Conservation (phyloP, 2,888 invertebrate species). For the Chrysina gloriosa region DNA sequence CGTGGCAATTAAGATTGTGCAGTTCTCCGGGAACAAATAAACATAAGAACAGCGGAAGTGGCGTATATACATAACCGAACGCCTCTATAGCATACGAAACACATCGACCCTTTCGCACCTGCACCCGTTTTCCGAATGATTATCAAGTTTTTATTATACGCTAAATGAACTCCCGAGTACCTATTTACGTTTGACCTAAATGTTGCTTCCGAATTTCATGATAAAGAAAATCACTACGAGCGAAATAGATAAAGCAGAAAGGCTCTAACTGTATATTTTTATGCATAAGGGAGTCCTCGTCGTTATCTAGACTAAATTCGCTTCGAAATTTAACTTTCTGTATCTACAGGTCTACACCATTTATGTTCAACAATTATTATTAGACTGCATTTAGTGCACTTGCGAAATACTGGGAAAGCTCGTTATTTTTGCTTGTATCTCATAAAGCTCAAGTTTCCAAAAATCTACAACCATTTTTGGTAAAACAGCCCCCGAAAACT, state of each 20-base stretch:
- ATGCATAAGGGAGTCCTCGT: slow-evolving; percentile 4
- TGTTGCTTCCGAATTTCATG: slow-evolving; percentile 19
- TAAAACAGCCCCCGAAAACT: too few relatives aligned
- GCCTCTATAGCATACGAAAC: slow-evolving; percentile 2
- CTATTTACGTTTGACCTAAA: slow-evolving; percentile 31
- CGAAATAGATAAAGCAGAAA: slow-evolving; percentile 24
- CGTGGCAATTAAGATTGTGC: slow-evolving; percentile 35
- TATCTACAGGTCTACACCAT: too few relatives aligned
- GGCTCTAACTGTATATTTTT: slow-evolving; percentile 17
- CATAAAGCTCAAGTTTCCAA: too few relatives aligned
- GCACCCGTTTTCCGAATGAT: slow-evolving; percentile 27
- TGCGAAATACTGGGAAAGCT: too few relatives aligned
- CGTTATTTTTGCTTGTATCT: too few relatives aligned
- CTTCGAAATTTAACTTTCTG: neutral
- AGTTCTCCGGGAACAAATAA: slow-evolving; percentile 22
- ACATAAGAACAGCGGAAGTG: slow-evolving; percentile 30
- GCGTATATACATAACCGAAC: slow-evolving; percentile 34
- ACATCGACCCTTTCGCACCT: neutral
- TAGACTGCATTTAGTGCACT: too few relatives aligned
- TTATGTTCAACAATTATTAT: too few relatives aligned
- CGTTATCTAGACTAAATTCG: slow-evolving; percentile 12
- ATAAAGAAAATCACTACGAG: slow-evolving; percentile 25
- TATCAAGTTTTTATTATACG: slow-evolving; percentile 40
- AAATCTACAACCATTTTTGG: too few relatives aligned
- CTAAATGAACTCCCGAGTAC: slow-evolving; percentile 25